Evolutionary conservation across 2,113 vertebrate genomes (phyloP).

Genomic region (Phocoena phocoena): DNA sequence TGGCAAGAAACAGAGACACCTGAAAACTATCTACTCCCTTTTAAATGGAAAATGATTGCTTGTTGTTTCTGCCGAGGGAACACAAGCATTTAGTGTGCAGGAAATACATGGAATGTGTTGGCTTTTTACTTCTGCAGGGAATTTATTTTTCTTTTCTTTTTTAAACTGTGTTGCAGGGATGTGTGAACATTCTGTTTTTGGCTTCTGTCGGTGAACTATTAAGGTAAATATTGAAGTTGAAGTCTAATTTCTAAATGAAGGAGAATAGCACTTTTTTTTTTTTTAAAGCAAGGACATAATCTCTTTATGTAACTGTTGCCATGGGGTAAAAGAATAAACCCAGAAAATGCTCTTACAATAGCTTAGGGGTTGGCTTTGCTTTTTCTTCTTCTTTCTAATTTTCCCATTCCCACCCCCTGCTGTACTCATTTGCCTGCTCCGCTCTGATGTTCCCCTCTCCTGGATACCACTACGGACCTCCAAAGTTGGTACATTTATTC

Average conservation of each 20-base stretch:
- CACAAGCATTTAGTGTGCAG: background rate
- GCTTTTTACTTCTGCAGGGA: slow-evolving; percentile 7
- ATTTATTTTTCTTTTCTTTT: slow-evolving; percentile 34
- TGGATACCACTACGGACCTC: background rate
- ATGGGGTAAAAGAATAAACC: background rate
- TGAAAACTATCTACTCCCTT: background rate
- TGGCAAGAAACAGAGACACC: background rate
- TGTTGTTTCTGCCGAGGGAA: background rate
- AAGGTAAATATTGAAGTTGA: slow-evolving; percentile 81
- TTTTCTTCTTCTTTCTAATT: background rate
- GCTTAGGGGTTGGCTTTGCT: background rate
- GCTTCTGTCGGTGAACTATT: slow-evolving; percentile 84
- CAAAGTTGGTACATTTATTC: background rate
- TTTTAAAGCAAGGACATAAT: background rate
- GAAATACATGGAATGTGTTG: background rate
- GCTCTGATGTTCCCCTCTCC: too few species aligned
- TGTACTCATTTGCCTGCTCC: background rate
- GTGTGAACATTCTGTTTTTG: slow-evolving; percentile 86
- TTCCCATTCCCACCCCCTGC: background rate
- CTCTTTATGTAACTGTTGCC: background rate
- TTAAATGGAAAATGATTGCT: background rate
- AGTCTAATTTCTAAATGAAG: slow-evolving; percentile 11
- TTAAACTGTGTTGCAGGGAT: slow-evolving; percentile 82
- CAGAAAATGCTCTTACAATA: background rate
- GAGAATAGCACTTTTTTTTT: background rate